phyloP scores from a whole-genome alignment of 2,113 vertebrate species.

The Cephalophus harveyi region DNA sequence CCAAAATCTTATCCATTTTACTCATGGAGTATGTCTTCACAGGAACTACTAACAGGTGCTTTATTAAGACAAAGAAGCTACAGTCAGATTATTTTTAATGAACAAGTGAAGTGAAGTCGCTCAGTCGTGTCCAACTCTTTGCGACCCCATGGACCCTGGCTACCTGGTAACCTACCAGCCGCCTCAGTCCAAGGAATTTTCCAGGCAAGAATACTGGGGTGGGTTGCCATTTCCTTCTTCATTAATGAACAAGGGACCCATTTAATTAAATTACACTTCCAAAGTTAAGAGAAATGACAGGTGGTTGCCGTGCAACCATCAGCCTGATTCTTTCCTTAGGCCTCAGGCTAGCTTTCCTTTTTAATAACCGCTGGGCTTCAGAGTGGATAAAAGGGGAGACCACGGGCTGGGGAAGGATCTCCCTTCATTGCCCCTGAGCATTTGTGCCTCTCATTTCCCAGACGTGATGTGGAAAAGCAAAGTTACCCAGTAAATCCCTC shows the following conservation, averaged over 20 bases:
- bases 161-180: neutral
- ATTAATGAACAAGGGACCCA: neutral
- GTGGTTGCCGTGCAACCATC: neutral
- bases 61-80: neutral
- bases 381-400: neutral
- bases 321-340: neutral
- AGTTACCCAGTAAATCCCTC: neutral
- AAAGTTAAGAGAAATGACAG: neutral
- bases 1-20: neutral
- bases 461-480: neutral
- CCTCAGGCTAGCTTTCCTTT: neutral
- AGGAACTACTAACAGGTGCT: neutral
- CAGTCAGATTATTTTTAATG: neutral
- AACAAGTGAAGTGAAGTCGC: neutral
- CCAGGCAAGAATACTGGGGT: neutral
- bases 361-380: neutral
- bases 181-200: neutral
- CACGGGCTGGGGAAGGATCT: neutral
- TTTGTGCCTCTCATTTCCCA: conserved; percentile 52
- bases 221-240: neutral
- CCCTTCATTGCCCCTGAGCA: neutral
- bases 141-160: neutral
- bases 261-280: neutral
- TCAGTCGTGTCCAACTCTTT: neutral
- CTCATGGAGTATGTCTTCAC: neutral